Conservation (phyloP, 2,888 invertebrate genomes). For the Helobdella robusta region DNA sequence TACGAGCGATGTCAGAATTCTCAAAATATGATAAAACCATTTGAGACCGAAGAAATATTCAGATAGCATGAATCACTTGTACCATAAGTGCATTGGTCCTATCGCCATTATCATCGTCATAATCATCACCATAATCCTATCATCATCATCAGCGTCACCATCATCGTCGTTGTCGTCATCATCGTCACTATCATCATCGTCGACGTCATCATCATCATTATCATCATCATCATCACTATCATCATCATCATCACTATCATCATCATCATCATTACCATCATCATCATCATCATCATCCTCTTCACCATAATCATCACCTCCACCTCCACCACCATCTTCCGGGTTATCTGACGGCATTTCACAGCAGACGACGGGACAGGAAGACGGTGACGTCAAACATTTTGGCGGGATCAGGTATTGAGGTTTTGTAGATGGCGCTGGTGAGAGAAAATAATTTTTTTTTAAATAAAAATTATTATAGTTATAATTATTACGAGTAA, state of each 20-base stretch:
- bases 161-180: not conserved
- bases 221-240: slow-evolving; percentile 20
- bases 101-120: not conserved
- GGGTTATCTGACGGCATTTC: slow-evolving; percentile 13
- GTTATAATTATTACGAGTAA: too few species aligned
- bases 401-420: slow-evolving; percentile 3
- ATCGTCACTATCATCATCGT: slow-evolving; percentile 17
- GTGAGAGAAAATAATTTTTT: not conserved
- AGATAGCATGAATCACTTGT: too few species aligned
- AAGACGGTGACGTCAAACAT: slow-evolving; percentile 1
- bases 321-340: not conserved
- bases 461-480: too few species aligned
- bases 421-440: not conserved
- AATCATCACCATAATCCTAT: slow-evolving; percentile 6
- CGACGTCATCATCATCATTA: slow-evolving; percentile 16
- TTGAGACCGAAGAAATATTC: too few species aligned
- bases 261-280: slow-evolving; percentile 12
- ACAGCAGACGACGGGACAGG: slow-evolving; percentile 23
- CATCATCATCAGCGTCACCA: not conserved
- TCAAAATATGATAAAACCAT: too few species aligned
- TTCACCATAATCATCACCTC: not conserved
- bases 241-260: slow-evolving; percentile 12
- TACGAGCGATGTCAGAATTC: too few species aligned
- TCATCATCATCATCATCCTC: slow-evolving; percentile 13
- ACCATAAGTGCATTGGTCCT: too few species aligned